Base-by-base conservation (phyloP, 2,797 vertebrate species). In the Trematomus bernacchii region DNA sequence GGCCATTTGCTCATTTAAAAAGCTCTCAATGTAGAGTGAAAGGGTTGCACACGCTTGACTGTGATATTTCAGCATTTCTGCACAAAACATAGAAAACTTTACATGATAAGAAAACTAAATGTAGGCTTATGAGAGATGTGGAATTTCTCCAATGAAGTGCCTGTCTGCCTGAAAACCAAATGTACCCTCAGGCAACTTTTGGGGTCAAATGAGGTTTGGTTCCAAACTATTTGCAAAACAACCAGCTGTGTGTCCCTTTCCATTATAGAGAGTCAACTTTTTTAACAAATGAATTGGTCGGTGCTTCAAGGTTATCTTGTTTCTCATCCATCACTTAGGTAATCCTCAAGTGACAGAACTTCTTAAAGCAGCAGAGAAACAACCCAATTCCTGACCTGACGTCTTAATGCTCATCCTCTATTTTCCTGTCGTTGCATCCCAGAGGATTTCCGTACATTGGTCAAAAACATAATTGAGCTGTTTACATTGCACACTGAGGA, bases 241-340 rank as follows among this genome's bases (percentile, higher is more conserved):
- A 44, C 21, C 18, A 66, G 60, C 23, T 19, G 3, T 12, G 8
- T 52, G 19, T 16, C 10, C 10, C 47, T 60, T 76, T 78, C 67
- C 23, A 57, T 71, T 2, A 30, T 21, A 15, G 37, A 68, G 57
- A 66, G 57, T 72, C 11, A 16, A 37, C 30, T 68, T 8, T 8
- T 33, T 48, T 16, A 62, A 15, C n/a, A 52, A 30, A 69, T 53
- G 1, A 54, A 55, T 1, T 30, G 18, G 47, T 50, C 19, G 30
- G 15, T 52, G 12, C 10, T 60, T 15, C 30, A 44, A 72, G 54
- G 69, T 83, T 68, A 82, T 82, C 77, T 70, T 2, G 0, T 0
- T 1, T 0, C 10, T 44, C 53, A 77, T 88, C 47, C 62, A 61
- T 81, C 76, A 70, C 66, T 47, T 33, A 48, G 13, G 33, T 21